Evolutionary conservation across 1,140 invertebrate genomes (phyloP), one percentile per base, ranked within the genome.

Genomic region (Aphaenogaster floridana): DNA sequence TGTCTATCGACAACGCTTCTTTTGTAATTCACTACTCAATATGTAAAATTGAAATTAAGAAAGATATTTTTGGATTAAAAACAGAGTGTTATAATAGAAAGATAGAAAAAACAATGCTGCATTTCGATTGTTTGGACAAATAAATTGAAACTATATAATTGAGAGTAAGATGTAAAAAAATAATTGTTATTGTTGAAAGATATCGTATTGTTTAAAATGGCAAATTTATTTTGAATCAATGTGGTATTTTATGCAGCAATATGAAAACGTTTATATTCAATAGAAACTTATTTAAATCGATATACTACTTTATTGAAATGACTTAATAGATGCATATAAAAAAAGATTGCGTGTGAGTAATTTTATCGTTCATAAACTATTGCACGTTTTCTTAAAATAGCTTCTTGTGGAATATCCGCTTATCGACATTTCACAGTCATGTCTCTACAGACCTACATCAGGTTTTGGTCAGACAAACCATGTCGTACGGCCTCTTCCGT

Each of bases 401-500:
- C 4, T 69, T 48, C 7, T 9, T 42, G 13, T 66, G 48, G 39
- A 54, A 57, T 81, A 54, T 79, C 45, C 63, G 17, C n/a, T 52
- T 81, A 79, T 79, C 45, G 3, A 21, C 28, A 15, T 54, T 54
- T 52, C 48, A 15, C 21, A 45, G 57, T 36, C n/a, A 13, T 21
- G 34, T 78, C 28, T 78, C 28, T 63, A 15, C n/a, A 80, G 63
- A 69, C 39, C 34, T 80, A 69, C 36, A 80, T 45, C 42, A 42
- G 36, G 28, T 42, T 68, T 54, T 39, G 34, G 36, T 54, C 21
- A 13, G 48, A 68, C 48, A 54, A 80, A 54, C 50, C 6, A 21
- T 54, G 68, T 80, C n/a, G 45, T 48, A 52, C 45, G n/a, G 34
- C 52, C 50, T 81, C 64, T 81, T 69, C 78, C 78, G 64, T 81